These are phyloP conservation scores for Engystomops pustulosus DNA, from an alignment of 2,113 vertebrate genomes.

Conservation along the genomic window DNA sequence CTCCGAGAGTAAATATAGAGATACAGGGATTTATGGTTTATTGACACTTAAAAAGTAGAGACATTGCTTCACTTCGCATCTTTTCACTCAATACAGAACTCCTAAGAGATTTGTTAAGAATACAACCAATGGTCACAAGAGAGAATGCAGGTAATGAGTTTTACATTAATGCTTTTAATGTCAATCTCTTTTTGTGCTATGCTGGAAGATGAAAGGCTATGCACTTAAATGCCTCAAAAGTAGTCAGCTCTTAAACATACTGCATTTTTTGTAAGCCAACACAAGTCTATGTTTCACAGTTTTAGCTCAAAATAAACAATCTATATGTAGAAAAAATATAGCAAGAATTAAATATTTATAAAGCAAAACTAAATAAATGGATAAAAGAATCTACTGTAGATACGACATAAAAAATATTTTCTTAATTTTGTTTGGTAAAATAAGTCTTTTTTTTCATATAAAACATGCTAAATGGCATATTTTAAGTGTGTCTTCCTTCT, in stretches of 20 bases:
- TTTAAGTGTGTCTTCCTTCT: no score
- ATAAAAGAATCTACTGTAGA: no score
- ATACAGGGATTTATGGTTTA: background rate
- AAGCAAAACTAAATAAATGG: background rate
- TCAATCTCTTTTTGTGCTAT: conserved; percentile 38
- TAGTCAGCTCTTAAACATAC: conserved; percentile 56
- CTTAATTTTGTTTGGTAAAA: no score
- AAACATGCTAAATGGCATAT: no score
- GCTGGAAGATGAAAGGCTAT: background rate
- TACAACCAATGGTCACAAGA: conserved; percentile 54
- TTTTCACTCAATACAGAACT: conserved; percentile 19
- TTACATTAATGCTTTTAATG: conserved; percentile 41
- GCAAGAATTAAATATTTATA: background rate
- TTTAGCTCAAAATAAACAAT: conserved; percentile 35
- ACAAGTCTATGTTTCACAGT: conserved; percentile 62
- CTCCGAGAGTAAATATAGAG: background rate
- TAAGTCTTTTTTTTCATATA: no score
- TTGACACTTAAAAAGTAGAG: background rate
- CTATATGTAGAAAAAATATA: background rate
- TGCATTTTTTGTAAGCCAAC: conserved; percentile 58
- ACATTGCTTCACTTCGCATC: conserved; percentile 19
- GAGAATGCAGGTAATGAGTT: conserved; percentile 56
- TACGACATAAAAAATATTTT: background rate
- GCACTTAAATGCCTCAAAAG: conserved; percentile 52
- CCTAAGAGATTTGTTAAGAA: conserved; percentile 56